These are phyloP conservation scores for Augiades crinisus DNA, from an alignment of 2,888 invertebrate genomes.

Conservation along the genomic window DNA sequence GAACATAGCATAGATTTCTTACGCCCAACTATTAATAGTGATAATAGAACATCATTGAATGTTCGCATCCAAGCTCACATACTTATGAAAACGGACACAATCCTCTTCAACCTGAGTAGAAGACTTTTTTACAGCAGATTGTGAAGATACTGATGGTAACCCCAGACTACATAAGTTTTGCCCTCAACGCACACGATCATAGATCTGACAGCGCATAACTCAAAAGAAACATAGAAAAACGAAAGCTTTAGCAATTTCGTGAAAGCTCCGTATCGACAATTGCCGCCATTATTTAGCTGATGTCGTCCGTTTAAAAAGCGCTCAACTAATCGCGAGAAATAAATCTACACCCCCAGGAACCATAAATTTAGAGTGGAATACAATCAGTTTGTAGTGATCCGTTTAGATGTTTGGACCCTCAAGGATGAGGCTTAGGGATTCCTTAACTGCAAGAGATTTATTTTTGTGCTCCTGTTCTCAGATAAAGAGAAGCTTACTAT, in stretches of 20 bases:
- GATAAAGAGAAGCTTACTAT: no score
- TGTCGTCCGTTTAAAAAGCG: conserved; percentile 50
- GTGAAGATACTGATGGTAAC: no score
- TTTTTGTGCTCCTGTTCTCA: no score
- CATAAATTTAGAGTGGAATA: conserved; percentile 9
- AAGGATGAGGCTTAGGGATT: background rate
- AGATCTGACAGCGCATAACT: background rate
- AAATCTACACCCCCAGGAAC: conserved; percentile 14
- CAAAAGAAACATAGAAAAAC: background rate
- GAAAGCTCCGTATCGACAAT: conserved; percentile 23
- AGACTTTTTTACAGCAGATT: no score
- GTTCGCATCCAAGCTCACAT: no score
- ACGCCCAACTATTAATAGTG: no score
- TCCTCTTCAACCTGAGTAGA: no score
- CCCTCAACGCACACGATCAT: background rate
- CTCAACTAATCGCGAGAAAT: conserved; percentile 39
- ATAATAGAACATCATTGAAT: background rate
- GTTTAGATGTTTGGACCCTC: conserved; percentile 2
- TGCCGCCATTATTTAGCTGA: conserved; percentile 42
- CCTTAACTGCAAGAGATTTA: no score
- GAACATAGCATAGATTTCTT: no score
- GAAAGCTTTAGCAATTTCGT: conserved; percentile 20
- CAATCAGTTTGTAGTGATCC: conserved; percentile 9
- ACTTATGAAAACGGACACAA: no score
- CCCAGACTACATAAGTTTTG: no score